Evolutionary conservation across 2,888 invertebrate genomes (phyloP), one percentile per base, ranked within the genome.

Genomic region (Ormyrus rosae): DNA sequence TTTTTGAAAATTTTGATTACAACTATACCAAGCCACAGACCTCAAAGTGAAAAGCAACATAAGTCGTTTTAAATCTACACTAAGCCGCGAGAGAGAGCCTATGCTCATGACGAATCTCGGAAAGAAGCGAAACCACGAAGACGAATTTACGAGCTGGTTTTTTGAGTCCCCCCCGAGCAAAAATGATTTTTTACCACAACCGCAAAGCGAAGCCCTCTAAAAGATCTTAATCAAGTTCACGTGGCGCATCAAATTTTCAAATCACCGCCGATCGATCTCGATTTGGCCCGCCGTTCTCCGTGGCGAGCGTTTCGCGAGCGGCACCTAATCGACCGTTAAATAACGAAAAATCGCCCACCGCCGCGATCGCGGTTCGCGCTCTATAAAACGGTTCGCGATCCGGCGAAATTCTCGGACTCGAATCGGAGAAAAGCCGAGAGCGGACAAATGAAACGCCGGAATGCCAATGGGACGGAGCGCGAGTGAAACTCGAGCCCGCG

Each of bases 221-320:
- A 69, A 81, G 81, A 81, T 78, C 81, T 81, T 81, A 81, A 81
- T 81, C 81, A 81, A 81, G 70, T 78, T 76, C 77, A 74, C 78
- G 74, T 74, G 73, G 77, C 63, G 69, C 77, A 74, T 78, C 60
- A 72, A 72, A 79, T 81, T 79, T 79, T 79, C 78, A 79, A 81
- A 81, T 81, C 78, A 70, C 56, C 78, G 6, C 56, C 64, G 68
- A 78, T 81, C 81, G 61, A 64, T 78, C 65, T 77, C 81, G 58
- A 56, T 74, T 63, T 68, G 5, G 5, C 19, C 56, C 45, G 13
- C 56, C 56, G 13, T 13, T 68, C 48, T 64, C 69, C 67, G 11
- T 6, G 6, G 6, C 50, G 4, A 5, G 53, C 34, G 13, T 45
- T 34, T 56, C 50, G 13, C 34, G 55, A 65, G 67, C 19, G 69